Evolutionary conservation across 2,797 vertebrate genomes (phyloP).

Genomic region (Macropus fuliginosus): DNA sequence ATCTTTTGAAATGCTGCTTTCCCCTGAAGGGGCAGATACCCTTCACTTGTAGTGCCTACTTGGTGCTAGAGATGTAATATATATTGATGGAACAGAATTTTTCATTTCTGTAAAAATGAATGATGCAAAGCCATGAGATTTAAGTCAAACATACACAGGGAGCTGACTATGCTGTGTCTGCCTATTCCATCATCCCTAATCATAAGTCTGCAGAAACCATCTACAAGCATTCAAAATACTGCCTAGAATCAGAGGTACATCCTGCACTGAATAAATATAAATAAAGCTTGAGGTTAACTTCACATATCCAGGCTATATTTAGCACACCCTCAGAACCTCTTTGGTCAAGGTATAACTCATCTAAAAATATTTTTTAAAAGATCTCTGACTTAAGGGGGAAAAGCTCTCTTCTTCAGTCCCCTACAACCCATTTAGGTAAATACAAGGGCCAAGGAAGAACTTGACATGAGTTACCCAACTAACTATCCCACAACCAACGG

Average conservation of each 20-base stretch:
- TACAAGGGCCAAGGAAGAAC: neutral
- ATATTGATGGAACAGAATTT: neutral
- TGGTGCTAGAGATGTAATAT: neutral
- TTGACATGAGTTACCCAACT: neutral
- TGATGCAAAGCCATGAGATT: neutral
- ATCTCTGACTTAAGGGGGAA: neutral
- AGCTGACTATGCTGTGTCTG: neutral
- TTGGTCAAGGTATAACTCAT: neutral
- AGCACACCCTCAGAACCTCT: neutral
- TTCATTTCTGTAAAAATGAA: neutral
- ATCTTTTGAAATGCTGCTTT: neutral
- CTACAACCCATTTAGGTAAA: neutral
- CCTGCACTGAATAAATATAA: too few relatives aligned
- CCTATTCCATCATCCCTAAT: neutral
- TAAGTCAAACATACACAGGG: neutral
- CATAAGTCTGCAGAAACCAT: neutral
- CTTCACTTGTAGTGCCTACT: neutral
- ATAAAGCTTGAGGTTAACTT: neutral
- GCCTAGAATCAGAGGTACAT: neutral
- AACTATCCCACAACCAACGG: neutral
- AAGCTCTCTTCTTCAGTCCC: neutral
- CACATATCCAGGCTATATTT: rapidly evolving
- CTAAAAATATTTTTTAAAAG: neutral
- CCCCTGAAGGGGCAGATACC: neutral
- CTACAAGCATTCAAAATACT: neutral